Base-by-base conservation (phyloP, 2,113 vertebrate species). In the Gnathonemus echidnorhynchus region DNA sequence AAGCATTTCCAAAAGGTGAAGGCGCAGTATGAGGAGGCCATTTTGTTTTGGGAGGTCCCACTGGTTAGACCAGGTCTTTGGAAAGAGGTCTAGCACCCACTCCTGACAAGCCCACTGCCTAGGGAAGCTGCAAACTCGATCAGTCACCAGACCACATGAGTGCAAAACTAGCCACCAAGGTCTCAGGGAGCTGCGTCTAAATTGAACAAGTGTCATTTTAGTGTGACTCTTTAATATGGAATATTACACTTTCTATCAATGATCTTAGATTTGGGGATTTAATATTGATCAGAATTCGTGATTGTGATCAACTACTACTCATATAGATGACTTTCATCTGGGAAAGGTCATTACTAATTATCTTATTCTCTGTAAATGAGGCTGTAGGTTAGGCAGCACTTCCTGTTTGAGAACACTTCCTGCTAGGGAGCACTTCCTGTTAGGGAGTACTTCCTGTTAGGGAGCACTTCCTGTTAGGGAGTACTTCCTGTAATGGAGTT, bases 31-130 rank as follows among this genome's bases (percentile, higher is more conserved):
- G 97, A 99, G 27, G 92, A 95, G 13, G 90, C 90, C 24, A 93
- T 99, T 96, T 90, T 93, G 8, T 99, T 98, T 31, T 96, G 97
- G 49, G 49, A 50, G 49, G 49, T 15, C 49, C 49, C 49, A 50
- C 49, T 50, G 49, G 49, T 92, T 10, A 58, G 50, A 56, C 17
- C 21, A 86, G 42, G 21, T n/a, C 83, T n/a, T 15, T 42, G 35
- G 3, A 80, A 80, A 80, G 13, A 77, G 11, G 10, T 77, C 13
- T 2, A 31, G 24, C 27, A 39, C 27, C 11, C 31, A 35, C 62
- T 66, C 62, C 62, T 27, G 58, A 66, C 9, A 27, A 66, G n/a
- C 10, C 62, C 3, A 27, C n/a, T 8, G 62, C 62, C n/a, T 3
- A 27, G n/a, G 2, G 21, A 66, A 8, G n/a, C n/a, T 10, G 7